Base-by-base conservation (phyloP, 1,140 invertebrate species). In the Antheraea pernyi region DNA sequence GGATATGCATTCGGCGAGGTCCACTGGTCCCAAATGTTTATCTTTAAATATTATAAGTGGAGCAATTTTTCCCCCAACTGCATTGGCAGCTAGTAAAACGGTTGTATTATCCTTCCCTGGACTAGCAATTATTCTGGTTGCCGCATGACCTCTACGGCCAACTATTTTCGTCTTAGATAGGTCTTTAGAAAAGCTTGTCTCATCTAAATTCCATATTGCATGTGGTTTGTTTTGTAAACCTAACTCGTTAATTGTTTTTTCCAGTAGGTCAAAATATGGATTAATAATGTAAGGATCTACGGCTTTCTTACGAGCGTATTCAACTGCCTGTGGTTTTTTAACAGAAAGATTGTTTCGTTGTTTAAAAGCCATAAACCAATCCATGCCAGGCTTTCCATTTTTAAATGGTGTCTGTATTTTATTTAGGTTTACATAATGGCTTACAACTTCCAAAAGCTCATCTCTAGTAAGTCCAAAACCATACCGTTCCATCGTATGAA, bases 281-380 rank as follows among this genome's bases (percentile, higher is more conserved):
- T 72, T 70, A 19, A 82, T 61, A 9, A 83, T 72, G 68, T 73
- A 84, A 6, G 77, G 82, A 67, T 84, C 73, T 36, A 63, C 60
- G 7, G 73, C 72, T 65, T 64, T 86, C 77, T 83, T 87, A 58
- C 84, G 61, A 8, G 80, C 70, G 66, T 79, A 72, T 78, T 89
- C 81, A 58, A 89, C n/a, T n/a, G n/a, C n/a, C n/a, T n/a, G n/a
- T 4, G 86, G 83, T 68, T 84, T 88, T 78, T 86, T 89, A 11
- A 84, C 62, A 2, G 81, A 83, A 3, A 91, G 65, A 7, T 39
- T 39, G 37, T 39, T 39, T 16, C 86, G 69, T 69, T 81, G 72
- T 71, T 73, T 76, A 70, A 91, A 92, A 19, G 64, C 58, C 16
- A 69, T 37, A 68, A 90, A 91, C 84, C 82, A 92, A 30, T 86